Evolutionary conservation across 2,113 vertebrate species (phyloP).

Genomic region (Typhlomys cinereus): DNA sequence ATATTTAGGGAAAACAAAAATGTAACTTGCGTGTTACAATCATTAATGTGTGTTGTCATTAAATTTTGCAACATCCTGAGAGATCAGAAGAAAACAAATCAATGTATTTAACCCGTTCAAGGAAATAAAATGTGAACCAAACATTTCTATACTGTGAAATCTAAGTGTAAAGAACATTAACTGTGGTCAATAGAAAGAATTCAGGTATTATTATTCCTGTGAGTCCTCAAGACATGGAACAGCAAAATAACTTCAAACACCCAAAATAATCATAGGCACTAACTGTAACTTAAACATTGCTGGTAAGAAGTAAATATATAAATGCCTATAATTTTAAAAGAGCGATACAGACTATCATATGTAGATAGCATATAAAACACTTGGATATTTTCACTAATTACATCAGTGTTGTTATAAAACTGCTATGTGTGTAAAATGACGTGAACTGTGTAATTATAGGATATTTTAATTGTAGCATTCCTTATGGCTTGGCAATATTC

Average conservation of each 20-base stretch:
- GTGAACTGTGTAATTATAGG: neutral
- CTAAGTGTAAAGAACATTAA: neutral
- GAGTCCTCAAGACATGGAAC: neutral
- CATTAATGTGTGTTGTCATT: no score
- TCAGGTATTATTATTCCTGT: neutral
- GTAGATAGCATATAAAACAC: neutral
- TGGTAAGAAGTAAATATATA: slow-evolving; percentile 14
- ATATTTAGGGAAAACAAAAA: no score
- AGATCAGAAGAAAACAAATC: neutral
- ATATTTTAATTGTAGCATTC: neutral
- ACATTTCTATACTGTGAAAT: neutral
- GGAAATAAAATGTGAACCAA: neutral
- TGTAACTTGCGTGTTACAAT: no score
- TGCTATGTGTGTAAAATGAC: neutral
- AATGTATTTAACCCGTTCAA: neutral
- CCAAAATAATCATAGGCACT: neutral
- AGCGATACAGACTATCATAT: neutral
- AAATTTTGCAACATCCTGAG: no score
- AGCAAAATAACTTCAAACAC: neutral
- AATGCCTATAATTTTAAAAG: neutral
- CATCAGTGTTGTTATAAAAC: neutral
- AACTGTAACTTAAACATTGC: neutral
- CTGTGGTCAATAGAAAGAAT: neutral
- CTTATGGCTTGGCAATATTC: neutral
- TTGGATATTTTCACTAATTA: neutral